phyloP scores from a whole-genome alignment of 2,113 vertebrate species.

The Craseonycteris thonglongyai region DNA sequence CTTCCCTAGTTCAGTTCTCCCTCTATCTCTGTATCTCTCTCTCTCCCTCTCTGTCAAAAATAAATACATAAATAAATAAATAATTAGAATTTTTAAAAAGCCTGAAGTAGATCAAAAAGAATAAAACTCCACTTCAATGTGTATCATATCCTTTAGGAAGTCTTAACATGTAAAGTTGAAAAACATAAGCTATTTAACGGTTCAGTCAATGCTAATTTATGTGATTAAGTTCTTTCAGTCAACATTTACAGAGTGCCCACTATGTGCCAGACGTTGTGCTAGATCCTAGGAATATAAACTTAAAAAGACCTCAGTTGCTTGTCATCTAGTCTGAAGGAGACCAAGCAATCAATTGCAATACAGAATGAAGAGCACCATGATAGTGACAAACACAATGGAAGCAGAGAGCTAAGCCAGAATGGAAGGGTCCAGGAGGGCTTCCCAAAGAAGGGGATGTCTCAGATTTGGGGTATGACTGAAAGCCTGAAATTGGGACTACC shows the following conservation, averaged over 20 bases:
- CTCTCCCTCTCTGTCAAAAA: no score
- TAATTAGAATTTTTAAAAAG: not conserved
- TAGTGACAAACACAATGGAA: accelerated
- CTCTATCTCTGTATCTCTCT: no score
- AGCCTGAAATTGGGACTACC: not conserved
- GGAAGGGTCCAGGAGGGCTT: not conserved
- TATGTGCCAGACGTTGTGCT: not conserved
- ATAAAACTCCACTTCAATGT: not conserved
- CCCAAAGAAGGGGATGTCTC: not conserved
- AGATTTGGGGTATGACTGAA: not conserved
- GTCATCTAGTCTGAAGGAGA: not conserved
- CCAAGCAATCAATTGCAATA: not conserved
- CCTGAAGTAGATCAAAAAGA: not conserved
- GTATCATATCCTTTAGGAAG: not conserved
- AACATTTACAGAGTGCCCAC: not conserved
- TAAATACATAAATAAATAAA: no score
- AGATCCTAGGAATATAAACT: not conserved
- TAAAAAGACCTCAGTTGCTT: not conserved
- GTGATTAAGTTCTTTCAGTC: not conserved
- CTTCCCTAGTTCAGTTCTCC: no score
- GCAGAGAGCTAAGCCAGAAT: not conserved
- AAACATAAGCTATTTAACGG: not conserved
- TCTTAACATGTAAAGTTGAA: not conserved
- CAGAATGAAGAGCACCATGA: not conserved
- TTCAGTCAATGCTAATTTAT: not conserved